Evolutionary conservation across 2,888 invertebrate species (phyloP).

Genomic region (Eristalis tenax): DNA sequence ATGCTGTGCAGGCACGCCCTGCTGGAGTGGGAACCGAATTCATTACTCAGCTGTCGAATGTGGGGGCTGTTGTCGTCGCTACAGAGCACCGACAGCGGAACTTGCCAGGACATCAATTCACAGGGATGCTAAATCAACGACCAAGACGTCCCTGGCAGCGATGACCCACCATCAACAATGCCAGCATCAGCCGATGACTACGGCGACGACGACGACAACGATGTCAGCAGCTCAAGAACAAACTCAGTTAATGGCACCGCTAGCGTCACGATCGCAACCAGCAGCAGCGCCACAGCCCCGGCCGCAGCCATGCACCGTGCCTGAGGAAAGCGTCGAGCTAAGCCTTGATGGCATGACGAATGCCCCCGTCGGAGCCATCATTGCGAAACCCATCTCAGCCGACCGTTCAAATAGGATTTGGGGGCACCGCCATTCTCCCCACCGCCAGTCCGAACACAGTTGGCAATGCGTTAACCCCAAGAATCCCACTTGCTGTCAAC

Average conservation of each 20-base stretch:
- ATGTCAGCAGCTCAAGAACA: conserved; percentile 28
- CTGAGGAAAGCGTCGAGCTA: conserved; percentile 49
- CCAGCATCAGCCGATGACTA: conserved; percentile 30
- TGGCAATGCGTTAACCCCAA: conserved; percentile 70
- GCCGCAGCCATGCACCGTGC: conserved; percentile 9
- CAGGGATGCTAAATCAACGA: conserved; percentile 55
- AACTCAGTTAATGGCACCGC: conserved; percentile 51
- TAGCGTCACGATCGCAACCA: conserved; percentile 25
- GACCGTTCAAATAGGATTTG: conserved; percentile 51
- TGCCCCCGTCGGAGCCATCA: conserved; percentile 61
- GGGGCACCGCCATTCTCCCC: conserved; percentile 10
- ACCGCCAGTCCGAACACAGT: conserved; percentile 55
- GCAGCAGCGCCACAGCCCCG: conserved; percentile 22
- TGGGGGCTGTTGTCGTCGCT: conserved; percentile 25
- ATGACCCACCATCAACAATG: conserved; percentile 58
- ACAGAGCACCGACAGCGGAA: conserved; percentile 19
- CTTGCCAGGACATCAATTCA: conserved; percentile 53
- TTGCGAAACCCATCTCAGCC: conserved; percentile 47
- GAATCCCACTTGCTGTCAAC: conserved; percentile 66
- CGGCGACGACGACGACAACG: not conserved
- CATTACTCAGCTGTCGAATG: conserved; percentile 63
- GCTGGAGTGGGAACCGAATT: conserved; percentile 30
- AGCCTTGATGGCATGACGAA: conserved; percentile 56
- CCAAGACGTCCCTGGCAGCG: conserved; percentile 39
- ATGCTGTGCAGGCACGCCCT: conserved; percentile 50